phyloP scores from a whole-genome alignment of 30 jellyfish, hydroid and myxozoan genomes.

The Turritopsis dohrnii region DNA sequence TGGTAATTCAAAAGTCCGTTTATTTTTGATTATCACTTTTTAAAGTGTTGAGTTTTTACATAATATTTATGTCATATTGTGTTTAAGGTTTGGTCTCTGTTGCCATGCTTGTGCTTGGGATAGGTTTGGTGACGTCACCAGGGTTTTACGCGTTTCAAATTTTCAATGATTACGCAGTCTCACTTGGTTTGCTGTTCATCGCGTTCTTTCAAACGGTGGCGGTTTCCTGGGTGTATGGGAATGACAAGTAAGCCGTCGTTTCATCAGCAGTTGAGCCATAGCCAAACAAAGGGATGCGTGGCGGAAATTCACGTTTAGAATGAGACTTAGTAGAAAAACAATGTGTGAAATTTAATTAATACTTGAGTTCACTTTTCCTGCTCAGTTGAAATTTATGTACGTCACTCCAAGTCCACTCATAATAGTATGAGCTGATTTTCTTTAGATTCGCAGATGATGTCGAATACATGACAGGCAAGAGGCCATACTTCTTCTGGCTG shows the following conservation, averaged over 20 bases:
- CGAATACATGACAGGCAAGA: conserved; percentile 92
- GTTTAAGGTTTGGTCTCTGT: conserved; percentile 54
- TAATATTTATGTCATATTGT: background rate
- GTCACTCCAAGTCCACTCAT: too few relatives aligned
- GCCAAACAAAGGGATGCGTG: too few relatives aligned
- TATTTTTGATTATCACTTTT: background rate
- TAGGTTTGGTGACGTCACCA: conserved; percentile 67
- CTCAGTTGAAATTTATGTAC: too few relatives aligned
- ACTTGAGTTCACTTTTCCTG: too few relatives aligned
- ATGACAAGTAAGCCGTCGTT: conserved; percentile 86
- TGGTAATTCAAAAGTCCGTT: conserved; percentile 37
- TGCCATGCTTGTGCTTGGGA: conserved; percentile 72
- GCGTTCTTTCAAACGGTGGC: conserved; percentile 80
- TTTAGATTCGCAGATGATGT: conserved; percentile 93
- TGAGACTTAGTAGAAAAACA: too few relatives aligned
- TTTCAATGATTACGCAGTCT: conserved; percentile 81
- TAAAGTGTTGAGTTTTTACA: too few relatives aligned
- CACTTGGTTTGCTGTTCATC: conserved; percentile 71
- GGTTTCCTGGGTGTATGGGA: conserved; percentile 89
- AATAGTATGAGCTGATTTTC: background rate
- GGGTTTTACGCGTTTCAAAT: conserved; percentile 85
- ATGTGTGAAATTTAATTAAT: too few relatives aligned
- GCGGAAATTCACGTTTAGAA: too few relatives aligned
- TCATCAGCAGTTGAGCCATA: too few relatives aligned
- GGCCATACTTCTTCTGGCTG: conserved; percentile 87